These are phyloP conservation scores for Eulimnadia texana DNA, from an alignment of 1,140 invertebrate genomes.

Conservation along the genomic window DNA sequence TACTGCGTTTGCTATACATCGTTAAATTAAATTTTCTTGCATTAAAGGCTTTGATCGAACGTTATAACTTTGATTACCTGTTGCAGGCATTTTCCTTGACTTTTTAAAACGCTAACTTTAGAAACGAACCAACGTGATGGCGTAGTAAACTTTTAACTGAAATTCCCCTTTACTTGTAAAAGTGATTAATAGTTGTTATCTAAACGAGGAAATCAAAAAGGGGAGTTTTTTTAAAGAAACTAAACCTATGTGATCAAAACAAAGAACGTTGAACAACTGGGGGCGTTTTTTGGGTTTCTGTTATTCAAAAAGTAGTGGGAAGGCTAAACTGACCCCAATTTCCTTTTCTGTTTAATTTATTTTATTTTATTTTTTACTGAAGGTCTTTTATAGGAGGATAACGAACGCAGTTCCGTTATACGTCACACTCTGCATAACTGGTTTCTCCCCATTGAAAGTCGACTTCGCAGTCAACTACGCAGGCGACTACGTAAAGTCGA, in stretches of 20 bases:
- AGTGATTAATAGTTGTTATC: too few species aligned
- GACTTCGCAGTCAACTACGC: too few species aligned
- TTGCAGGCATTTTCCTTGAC: too few species aligned
- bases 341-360: not conserved
- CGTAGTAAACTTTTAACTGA: not conserved
- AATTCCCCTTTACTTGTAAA: slow-evolving; percentile 1
- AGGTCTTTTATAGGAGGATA: not conserved
- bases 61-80: not conserved
- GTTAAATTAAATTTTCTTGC: not conserved
- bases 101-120: too few species aligned
- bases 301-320: not conserved
- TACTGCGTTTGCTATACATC: not conserved
- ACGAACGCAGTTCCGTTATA: not conserved
- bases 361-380: not conserved
- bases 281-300: not conserved
- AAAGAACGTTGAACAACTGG: not conserved
- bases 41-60: not conserved
- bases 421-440: too few species aligned
- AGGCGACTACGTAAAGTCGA: too few species aligned
- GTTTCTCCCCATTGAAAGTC: too few species aligned
- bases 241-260: not conserved
- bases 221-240: too few species aligned
- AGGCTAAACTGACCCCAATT: not conserved
- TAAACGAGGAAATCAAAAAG: too few species aligned
- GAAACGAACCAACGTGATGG: not conserved